phyloP scores from a whole-genome alignment of 2,797 vertebrate genomes.

The Tokudaia tokunoshimensis region DNA sequence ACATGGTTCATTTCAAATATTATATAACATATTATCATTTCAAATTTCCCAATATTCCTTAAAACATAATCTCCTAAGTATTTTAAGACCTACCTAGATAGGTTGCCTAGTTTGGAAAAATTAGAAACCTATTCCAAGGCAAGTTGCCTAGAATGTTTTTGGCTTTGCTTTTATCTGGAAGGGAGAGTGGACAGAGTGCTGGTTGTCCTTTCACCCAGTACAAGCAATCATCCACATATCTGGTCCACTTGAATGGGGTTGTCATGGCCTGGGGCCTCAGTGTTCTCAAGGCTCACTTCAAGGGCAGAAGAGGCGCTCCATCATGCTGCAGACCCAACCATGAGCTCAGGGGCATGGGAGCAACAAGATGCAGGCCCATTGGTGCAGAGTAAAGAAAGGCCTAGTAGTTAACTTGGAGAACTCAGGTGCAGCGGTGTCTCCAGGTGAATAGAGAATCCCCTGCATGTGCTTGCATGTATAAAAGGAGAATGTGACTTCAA shows the following conservation, averaged over 20 bases:
- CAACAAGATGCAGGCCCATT: background rate
- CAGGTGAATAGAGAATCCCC: background rate
- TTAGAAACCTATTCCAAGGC: slow-evolving; percentile 30
- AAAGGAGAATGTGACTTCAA: background rate
- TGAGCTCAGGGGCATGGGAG: background rate
- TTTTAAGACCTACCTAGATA: slow-evolving; percentile 1
- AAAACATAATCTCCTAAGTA: slow-evolving; percentile 31
- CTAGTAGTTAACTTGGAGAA: background rate
- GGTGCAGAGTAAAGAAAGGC: background rate
- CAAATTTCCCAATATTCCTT: slow-evolving; percentile 34
- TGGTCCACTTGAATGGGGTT: background rate
- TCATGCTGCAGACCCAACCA: too few species aligned
- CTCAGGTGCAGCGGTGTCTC: background rate
- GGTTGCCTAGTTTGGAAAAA: background rate
- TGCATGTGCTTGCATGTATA: background rate
- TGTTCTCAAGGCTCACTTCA: background rate
- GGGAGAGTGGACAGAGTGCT: background rate
- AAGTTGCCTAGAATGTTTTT: background rate
- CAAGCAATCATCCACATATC: background rate
- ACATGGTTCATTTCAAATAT: slow-evolving; percentile 32
- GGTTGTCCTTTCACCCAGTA: background rate
- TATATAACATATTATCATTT: background rate
- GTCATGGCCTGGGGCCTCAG: background rate
- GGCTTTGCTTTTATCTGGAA: background rate
- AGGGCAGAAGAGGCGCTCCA: background rate